phyloP scores from a whole-genome alignment of 2,888 invertebrate genomes.

The Pachydiplax longipennis region DNA sequence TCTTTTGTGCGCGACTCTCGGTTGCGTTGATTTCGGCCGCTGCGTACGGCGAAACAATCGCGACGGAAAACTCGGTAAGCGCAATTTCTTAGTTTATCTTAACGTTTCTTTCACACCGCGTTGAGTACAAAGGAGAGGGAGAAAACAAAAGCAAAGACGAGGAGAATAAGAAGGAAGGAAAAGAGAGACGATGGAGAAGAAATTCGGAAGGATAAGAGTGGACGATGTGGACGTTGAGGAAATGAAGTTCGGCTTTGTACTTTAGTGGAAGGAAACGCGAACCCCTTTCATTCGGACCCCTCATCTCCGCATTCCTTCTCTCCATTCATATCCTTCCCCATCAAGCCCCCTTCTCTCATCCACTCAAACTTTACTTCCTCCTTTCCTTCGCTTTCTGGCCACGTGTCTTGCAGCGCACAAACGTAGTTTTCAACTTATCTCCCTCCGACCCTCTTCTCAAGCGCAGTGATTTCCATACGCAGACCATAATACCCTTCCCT shows the following conservation, averaged over 20 bases:
- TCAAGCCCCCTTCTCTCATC: background rate
- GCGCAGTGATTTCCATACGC: slow-evolving; percentile 32
- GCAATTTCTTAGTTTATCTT: too few species aligned
- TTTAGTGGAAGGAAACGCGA: background rate
- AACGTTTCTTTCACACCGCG: too few species aligned
- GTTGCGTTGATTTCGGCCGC: too few species aligned
- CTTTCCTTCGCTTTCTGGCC: background rate
- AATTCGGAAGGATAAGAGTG: background rate
- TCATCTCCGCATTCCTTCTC: background rate
- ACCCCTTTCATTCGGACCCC: background rate
- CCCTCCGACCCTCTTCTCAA: background rate
- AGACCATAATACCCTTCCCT: background rate
- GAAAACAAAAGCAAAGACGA: too few species aligned
- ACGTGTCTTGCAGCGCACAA: background rate
- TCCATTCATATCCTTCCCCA: background rate
- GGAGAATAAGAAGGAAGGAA: too few species aligned
- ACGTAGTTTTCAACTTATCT: background rate
- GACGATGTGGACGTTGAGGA: background rate
- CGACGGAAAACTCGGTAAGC: too few species aligned
- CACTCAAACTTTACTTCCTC: background rate
- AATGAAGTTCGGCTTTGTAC: background rate
- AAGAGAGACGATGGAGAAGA: too few species aligned
- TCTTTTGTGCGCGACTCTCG: too few species aligned
- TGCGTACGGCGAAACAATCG: too few species aligned
- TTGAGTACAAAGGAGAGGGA: too few species aligned